Evolutionary conservation across 53 echinoderm and acorn worm species (phyloP).

Genomic region (Echinometra lucunter): DNA sequence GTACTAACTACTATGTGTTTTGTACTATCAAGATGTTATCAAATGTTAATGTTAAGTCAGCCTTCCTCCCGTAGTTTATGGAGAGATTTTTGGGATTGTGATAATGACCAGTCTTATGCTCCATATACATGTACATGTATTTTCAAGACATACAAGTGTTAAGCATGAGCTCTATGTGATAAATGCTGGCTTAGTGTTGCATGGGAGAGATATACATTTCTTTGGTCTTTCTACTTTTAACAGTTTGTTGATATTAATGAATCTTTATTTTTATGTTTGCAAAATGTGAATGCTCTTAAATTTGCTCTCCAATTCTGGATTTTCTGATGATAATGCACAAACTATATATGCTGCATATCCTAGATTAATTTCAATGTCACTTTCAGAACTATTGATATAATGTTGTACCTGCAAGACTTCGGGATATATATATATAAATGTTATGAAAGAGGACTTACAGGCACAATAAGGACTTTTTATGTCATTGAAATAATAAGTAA

Average conservation of each 20-base stretch:
- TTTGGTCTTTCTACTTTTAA: background rate
- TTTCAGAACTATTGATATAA: background rate
- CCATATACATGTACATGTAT: background rate
- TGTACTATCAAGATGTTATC: background rate
- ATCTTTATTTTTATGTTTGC: background rate
- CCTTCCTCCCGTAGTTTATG: background rate
- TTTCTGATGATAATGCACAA: background rate
- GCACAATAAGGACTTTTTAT: too few species aligned
- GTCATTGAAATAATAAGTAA: too few species aligned
- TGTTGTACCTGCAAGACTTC: background rate
- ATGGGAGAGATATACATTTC: background rate
- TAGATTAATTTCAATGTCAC: background rate
- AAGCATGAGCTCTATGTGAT: too few species aligned
- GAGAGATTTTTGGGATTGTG: background rate
- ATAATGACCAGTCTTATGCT: background rate
- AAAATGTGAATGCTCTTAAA: background rate
- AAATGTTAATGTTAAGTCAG: background rate
- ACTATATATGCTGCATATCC: background rate
- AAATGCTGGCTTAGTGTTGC: too few species aligned
- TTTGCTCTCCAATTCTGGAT: background rate
- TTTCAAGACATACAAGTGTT: background rate
- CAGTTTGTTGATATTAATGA: background rate
- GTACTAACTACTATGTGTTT: conserved; percentile 31
- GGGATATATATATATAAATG: too few species aligned
- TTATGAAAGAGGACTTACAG: too few species aligned